Conservation (phyloP, 2,113 vertebrate species). For the Sceloporus tristichus region DNA sequence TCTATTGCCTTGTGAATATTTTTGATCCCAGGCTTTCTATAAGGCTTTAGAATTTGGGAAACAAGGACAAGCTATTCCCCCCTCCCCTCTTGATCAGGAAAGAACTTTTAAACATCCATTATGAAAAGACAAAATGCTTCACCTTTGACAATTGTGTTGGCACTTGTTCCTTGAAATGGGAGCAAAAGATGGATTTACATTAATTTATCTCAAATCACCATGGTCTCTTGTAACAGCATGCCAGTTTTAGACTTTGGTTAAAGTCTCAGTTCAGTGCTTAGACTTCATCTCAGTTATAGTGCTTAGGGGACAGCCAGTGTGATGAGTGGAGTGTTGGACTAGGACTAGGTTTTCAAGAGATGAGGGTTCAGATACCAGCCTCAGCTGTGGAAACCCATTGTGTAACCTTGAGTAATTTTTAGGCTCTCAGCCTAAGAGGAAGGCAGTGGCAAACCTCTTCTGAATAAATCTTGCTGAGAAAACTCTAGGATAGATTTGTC, state of each 20-base stretch:
- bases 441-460: too few species aligned
- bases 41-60: background rate
- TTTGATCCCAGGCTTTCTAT: conserved; percentile 42
- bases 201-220: background rate
- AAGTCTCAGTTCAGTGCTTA: background rate
- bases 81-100: background rate
- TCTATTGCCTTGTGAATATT: conserved; percentile 39
- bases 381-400: too few species aligned
- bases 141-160: conserved; percentile 10
- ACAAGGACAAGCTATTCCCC: conserved; percentile 15
- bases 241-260: background rate
- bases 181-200: background rate
- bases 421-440: too few species aligned
- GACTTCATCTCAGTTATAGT: background rate
- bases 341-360: too few species aligned
- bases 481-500: too few species aligned
- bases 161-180: background rate
- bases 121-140: background rate
- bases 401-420: too few species aligned
- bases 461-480: too few species aligned
- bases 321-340: too few species aligned
- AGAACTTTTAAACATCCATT: background rate
- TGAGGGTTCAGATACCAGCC: too few species aligned
- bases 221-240: background rate
- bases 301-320: background rate